Evolutionary conservation across 2,797 vertebrate genomes (phyloP), one percentile per base, ranked within the genome.

Genomic region (Protosalanx chinensis): DNA sequence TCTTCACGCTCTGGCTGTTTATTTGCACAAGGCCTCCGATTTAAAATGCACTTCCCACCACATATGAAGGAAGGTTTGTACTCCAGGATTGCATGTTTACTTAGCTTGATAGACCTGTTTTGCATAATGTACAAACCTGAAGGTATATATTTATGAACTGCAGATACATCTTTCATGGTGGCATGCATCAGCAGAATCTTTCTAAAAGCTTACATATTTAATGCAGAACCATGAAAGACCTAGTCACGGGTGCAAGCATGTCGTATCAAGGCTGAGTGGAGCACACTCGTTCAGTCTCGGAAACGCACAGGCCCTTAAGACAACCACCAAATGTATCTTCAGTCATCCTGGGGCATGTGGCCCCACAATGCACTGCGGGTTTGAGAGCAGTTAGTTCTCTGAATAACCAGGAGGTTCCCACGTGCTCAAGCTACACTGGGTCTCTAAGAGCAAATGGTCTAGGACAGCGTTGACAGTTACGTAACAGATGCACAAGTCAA

Each of bases 261-360:
- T 72, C 33, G 56, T 63, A 6, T 4, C 4, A 2, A 18, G 46
- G 59, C 37, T 41, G n/a, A 41, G 10, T 0, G 57, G n/a, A 77
- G 27, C 71, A 71, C 15, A 59, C 68, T 32, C 64, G 41, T 76
- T 73, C 16, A 15, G 67, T 71, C 32, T 30, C 71, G 64, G 64
- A 68, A 78, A 71, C 62, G 23, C 46, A 0, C 23, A 37, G 49
- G 59, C 78, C 70, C 62, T 3, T 6, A 20, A 74, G 71, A 78
- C 6, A 76, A 77, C 77, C 73, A 80, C 72, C 27, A 62, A 41
- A 72, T 74, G 79, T 66, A 32, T 78, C 74, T 69, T 84, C 79
- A 86, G 72, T 84, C 87, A 84, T 76, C 76, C 76, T 35, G 73
- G 74, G 74, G 76, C 72, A 70, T 71, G 57, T 10, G 76, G 71